Conservation (phyloP, 2,888 invertebrate species). For the Mycogona germanica region DNA sequence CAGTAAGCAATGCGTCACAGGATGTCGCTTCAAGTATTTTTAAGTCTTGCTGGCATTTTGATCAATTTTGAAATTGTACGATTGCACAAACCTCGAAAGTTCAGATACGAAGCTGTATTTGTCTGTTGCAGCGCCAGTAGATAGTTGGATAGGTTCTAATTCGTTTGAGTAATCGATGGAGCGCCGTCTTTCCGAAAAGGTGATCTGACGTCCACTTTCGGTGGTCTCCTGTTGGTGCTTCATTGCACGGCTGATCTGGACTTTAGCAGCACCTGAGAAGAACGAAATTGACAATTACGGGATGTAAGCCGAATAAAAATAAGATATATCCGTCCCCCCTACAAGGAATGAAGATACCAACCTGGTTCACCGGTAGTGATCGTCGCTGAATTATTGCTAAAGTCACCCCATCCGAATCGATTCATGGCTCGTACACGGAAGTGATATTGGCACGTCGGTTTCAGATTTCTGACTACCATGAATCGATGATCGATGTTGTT, state of each 20-base stretch:
- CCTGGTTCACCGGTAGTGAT: slow-evolving; percentile 13
- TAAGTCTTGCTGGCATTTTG: slow-evolving; percentile 3
- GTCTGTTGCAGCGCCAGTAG: slow-evolving; percentile 45
- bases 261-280: slow-evolving; percentile 47
- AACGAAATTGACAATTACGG: background rate
- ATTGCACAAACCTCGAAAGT: slow-evolving; percentile 53
- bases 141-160: slow-evolving; percentile 59
- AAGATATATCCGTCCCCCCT: background rate
- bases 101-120: slow-evolving; percentile 78
- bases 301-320: background rate
- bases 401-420: slow-evolving; percentile 85
- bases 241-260: slow-evolving; percentile 71
- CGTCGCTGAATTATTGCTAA: slow-evolving; percentile 61
- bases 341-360: background rate
- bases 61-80: background rate
- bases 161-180: slow-evolving; percentile 62
- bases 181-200: slow-evolving; percentile 46
- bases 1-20: too few relatives aligned
- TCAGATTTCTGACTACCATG: slow-evolving; percentile 65
- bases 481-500: slow-evolving; percentile 90
- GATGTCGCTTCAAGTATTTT: slow-evolving; percentile 15
- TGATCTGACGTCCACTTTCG: slow-evolving; percentile 56
- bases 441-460: slow-evolving; percentile 67
- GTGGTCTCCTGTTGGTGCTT: slow-evolving; percentile 71
- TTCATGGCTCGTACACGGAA: slow-evolving; percentile 82